Percentiles rank a stretch among this genome's conserved stretches.
Evolutionary conservation across 2,888 invertebrate genomes (phyloP).

Genomic region (Netelia melanura): DNA sequence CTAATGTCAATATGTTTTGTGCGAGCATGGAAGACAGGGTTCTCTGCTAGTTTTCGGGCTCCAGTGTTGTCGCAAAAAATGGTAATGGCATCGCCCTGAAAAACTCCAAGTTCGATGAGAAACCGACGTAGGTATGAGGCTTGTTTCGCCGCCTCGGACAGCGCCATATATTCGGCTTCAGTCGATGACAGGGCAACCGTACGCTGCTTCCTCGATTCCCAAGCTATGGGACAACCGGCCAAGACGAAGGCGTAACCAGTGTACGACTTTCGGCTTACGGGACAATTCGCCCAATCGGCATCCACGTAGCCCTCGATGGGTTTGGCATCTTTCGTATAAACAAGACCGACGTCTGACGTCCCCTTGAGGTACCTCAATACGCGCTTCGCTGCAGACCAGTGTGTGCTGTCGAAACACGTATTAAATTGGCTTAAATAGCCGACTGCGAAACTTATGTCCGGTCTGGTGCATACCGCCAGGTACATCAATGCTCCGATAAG

Average conservation of each 20-base stretch:
- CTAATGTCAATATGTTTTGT: conserved; percentile 49
- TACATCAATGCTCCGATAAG: no score
- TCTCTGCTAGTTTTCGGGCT: conserved; percentile 26
- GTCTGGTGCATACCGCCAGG: no score
- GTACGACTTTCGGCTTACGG: conserved; percentile 59
- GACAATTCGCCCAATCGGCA: conserved; percentile 65
- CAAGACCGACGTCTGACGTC: no score
- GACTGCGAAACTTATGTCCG: no score
- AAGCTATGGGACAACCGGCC: conserved; percentile 61
- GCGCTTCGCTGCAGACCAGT: no score
- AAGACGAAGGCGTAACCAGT: conserved; percentile 64
- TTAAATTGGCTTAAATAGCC: no score
- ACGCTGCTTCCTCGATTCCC: conserved; percentile 62
- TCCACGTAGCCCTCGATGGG: conserved; percentile 58
- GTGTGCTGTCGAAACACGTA: no score
- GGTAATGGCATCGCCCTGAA: neutral
- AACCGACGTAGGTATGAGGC: conserved; percentile 1
- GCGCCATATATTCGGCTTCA: conserved; percentile 32
- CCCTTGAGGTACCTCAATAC: no score
- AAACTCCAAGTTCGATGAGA: conserved; percentile 11
- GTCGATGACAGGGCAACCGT: conserved; percentile 27
- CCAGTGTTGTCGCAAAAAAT: conserved; percentile 31
- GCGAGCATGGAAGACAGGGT: conserved; percentile 20
- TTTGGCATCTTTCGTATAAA: no score
- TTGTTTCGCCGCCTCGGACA: conserved; percentile 21